Conservation (phyloP, 2,113 vertebrate genomes). For the Felis catus region DNA sequence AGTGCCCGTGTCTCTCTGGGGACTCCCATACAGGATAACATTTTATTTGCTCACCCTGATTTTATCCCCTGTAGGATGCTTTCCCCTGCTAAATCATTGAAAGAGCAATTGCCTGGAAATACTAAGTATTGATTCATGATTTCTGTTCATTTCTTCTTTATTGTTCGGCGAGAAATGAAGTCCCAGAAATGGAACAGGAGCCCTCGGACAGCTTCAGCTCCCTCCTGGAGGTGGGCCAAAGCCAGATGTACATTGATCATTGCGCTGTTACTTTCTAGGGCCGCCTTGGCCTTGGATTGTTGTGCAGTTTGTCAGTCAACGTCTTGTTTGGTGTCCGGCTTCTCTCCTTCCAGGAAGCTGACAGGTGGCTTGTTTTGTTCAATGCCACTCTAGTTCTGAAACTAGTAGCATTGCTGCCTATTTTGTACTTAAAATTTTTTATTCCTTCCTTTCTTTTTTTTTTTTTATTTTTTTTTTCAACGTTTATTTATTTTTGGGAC, state of each 20-base stretch:
- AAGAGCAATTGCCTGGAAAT: conserved; percentile 42
- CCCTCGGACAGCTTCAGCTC: neutral
- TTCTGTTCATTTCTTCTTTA: conserved; percentile 52
- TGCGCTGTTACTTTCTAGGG: neutral
- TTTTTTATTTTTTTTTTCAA: too few species aligned
- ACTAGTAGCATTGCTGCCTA: neutral
- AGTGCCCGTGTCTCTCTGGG: neutral
- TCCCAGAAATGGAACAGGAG: neutral
- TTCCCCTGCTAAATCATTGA: neutral
- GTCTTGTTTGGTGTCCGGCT: neutral
- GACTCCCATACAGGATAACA: neutral
- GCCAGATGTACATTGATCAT: neutral
- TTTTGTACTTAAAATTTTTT: neutral
- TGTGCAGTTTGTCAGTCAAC: neutral
- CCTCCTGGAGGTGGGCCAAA: neutral
- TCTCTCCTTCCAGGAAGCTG: conserved; percentile 8
- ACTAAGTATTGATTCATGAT: neutral
- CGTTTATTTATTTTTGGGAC: too few species aligned
- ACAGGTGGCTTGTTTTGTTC: conserved; percentile 64
- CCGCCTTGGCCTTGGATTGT: neutral
- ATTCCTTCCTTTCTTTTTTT: neutral
- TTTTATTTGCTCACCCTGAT: neutral
- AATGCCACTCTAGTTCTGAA: conserved; percentile 58
- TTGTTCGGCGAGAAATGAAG: conserved; percentile 31
- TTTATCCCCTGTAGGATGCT: neutral